Conservation (phyloP, 2,797 vertebrate species). For the Selene dorsalis region DNA sequence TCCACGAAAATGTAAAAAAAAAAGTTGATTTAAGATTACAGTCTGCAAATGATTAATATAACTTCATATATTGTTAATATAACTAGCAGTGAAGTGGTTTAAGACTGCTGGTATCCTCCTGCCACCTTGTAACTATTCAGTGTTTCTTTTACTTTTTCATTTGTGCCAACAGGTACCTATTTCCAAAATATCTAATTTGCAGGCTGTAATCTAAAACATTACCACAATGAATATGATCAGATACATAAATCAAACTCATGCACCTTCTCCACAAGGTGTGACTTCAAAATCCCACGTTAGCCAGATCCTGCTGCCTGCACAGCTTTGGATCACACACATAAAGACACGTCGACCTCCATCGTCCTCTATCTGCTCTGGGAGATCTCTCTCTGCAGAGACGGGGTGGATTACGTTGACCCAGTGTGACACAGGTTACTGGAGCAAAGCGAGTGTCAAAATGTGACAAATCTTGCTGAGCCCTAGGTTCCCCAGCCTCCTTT, state of each 20-base stretch:
- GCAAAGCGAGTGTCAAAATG: conserved; percentile 77
- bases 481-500: conserved; percentile 57
- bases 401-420: conserved; percentile 69
- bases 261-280: not conserved
- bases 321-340: conserved; percentile 12
- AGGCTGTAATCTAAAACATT: not conserved
- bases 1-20: conserved; percentile 2
- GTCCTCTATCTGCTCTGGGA: conserved; percentile 37
- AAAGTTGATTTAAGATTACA: not conserved
- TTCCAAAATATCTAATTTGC: not conserved
- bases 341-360: conserved; percentile 40
- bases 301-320: conserved; percentile 18
- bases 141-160: not conserved
- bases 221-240: too few species aligned
- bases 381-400: conserved; percentile 50
- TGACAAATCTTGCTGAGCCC: conserved; percentile 75
- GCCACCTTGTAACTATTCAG: too few species aligned
- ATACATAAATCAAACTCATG: conserved; percentile 21
- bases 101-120: too few species aligned
- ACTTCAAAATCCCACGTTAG: not conserved
- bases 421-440: conserved; percentile 73
- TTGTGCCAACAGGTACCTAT: not conserved
- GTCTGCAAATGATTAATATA: not conserved
- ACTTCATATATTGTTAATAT: too few species aligned
- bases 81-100: too few species aligned